Evolutionary conservation across 2,888 invertebrate genomes (phyloP).

Genomic region (Drosophila paranaensis): DNA sequence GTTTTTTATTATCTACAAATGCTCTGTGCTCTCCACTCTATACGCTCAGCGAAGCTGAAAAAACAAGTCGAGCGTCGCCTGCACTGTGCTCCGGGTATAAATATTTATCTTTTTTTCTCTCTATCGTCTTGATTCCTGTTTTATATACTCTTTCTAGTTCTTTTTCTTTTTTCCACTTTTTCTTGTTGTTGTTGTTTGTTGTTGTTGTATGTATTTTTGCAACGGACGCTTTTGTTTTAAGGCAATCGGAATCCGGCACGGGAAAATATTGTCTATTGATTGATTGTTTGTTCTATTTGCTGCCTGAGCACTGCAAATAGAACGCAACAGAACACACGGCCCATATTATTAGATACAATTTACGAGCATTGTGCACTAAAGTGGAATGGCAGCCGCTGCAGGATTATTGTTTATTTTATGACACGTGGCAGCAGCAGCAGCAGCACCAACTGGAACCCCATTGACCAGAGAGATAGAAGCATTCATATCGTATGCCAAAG

Average conservation of each 20-base stretch:
- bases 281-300: constrained; percentile 78
- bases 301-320: constrained; percentile 49
- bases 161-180: constrained; percentile 16
- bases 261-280: constrained; percentile 78
- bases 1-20: constrained; percentile 80
- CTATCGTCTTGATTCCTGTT: constrained; percentile 54
- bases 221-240: constrained; percentile 71
- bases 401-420: constrained; percentile 81
- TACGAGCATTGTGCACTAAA: constrained; percentile 73
- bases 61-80: constrained; percentile 80
- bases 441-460: constrained; percentile 10
- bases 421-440: constrained; percentile 62
- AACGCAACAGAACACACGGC: constrained; percentile 54
- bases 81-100: constrained; percentile 78
- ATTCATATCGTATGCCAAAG: constrained; percentile 46
- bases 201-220: constrained; percentile 32
- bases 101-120: constrained; percentile 69
- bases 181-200: constrained; percentile 5
- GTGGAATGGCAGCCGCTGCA: constrained; percentile 76
- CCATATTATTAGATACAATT: constrained; percentile 80
- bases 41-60: constrained; percentile 79
- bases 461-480: constrained; percentile 7
- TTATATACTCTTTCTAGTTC: constrained; percentile 24
- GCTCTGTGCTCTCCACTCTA: constrained; percentile 63
- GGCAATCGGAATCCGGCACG: constrained; percentile 77